phyloP scores from a whole-genome alignment of 1,140 invertebrate species.

The Papilio xuthus region DNA sequence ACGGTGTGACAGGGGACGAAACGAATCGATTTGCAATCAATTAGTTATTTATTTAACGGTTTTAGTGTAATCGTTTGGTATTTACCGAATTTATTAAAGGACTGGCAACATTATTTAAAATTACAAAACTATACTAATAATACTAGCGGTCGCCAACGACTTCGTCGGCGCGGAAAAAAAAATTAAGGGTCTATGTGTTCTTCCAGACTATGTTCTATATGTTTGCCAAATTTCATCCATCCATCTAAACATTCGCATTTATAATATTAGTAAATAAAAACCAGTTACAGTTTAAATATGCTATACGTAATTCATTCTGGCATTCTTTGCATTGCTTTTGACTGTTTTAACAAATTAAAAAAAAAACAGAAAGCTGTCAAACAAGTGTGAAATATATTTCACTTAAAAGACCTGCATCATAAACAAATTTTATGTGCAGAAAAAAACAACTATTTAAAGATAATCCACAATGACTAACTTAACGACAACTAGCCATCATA shows the following conservation, averaged over 20 bases:
- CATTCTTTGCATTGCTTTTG: not conserved
- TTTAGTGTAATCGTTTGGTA: conserved; percentile 51
- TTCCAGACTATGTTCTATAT: too few relatives aligned
- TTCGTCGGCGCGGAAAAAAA: too few relatives aligned
- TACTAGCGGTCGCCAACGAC: too few relatives aligned
- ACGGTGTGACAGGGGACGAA: conserved; percentile 49
- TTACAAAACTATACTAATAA: not conserved
- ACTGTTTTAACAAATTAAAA: not conserved
- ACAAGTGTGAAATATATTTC: not conserved
- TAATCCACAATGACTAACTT: conserved; percentile 16
- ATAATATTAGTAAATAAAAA: too few relatives aligned
- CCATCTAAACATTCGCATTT: too few relatives aligned
- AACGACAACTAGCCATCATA: conserved; percentile 12
- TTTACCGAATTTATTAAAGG: conserved; percentile 39
- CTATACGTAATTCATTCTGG: not conserved
- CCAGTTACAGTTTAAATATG: too few relatives aligned
- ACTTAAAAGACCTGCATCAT: conserved; percentile 3
- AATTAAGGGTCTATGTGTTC: too few relatives aligned
- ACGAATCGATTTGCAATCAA: conserved; percentile 51
- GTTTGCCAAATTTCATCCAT: too few relatives aligned
- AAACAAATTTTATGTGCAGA: conserved; percentile 19
- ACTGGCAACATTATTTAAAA: not conserved
- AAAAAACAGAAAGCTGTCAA: not conserved
- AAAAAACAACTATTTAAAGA: conserved; percentile 14
- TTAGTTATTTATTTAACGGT: conserved; percentile 56